phyloP scores from a whole-genome alignment of 2,888 invertebrate species.

The Hemistola chrysoprasaria region DNA sequence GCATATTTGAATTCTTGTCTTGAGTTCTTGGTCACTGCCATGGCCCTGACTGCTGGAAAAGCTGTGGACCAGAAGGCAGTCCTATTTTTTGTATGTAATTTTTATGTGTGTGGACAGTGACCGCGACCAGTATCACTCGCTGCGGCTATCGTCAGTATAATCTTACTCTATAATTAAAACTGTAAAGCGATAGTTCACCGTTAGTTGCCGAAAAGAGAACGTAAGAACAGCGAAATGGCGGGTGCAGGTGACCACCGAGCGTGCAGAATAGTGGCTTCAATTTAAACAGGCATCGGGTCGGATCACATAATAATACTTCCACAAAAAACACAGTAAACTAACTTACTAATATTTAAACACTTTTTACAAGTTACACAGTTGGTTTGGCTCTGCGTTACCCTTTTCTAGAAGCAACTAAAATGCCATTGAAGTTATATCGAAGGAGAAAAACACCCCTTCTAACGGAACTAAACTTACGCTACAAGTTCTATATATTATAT shows the following conservation, averaged over 20 bases:
- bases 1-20: no score
- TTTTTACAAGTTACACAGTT: no score
- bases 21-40: no score
- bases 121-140: slow-evolving; percentile 13
- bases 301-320: no score
- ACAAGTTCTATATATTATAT: no score
- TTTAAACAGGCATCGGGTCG: slow-evolving; percentile 45
- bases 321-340: no score
- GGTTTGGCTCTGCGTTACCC: not conserved
- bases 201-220: slow-evolving; percentile 57
- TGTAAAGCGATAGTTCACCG: slow-evolving; percentile 48
- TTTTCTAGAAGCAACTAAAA: not conserved
- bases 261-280: slow-evolving; percentile 43
- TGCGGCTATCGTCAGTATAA: slow-evolving; percentile 25
- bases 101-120: slow-evolving; percentile 9
- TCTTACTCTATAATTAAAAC: slow-evolving; percentile 38
- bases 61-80: no score
- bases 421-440: not conserved
- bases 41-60: no score
- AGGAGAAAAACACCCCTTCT: no score
- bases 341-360: no score
- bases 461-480: not conserved
- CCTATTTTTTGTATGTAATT: no score
- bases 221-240: slow-evolving; percentile 48
- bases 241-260: slow-evolving; percentile 40